Conservation (phyloP, 2,888 invertebrate genomes). For the Mellilla xanthometata region DNA sequence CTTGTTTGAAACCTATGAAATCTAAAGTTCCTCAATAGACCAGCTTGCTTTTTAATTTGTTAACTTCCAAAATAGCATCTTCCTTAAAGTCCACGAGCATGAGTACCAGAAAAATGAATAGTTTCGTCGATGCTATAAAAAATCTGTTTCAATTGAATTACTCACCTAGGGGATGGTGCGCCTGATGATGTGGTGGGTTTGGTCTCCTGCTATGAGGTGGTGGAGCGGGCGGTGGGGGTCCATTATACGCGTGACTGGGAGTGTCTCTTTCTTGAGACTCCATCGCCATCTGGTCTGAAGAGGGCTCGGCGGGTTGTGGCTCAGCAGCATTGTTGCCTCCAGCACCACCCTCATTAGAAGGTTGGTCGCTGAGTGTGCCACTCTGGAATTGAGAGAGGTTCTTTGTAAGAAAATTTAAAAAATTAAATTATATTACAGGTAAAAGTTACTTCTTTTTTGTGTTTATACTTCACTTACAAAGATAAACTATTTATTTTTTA, state of each 20-base stretch:
- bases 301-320: slow-evolving; percentile 70
- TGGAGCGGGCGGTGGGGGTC: slow-evolving; percentile 81
- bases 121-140: too few relatives aligned
- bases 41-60: too few relatives aligned
- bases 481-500: too few relatives aligned
- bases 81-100: too few relatives aligned
- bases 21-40: too few relatives aligned
- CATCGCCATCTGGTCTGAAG: slow-evolving; percentile 87
- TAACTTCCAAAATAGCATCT: too few relatives aligned
- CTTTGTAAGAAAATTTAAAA: too few relatives aligned
- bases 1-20: too few relatives aligned
- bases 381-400: slow-evolving; percentile 55
- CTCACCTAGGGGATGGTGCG: slow-evolving; percentile 72
- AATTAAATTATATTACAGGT: too few relatives aligned
- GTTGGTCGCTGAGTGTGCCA: slow-evolving; percentile 66
- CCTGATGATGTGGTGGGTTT: slow-evolving; percentile 86
- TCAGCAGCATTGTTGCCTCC: slow-evolving; percentile 81
- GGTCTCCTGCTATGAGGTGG: slow-evolving; percentile 89
- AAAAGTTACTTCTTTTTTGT: too few relatives aligned
- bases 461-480: too few relatives aligned
- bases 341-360: slow-evolving; percentile 79
- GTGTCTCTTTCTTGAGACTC: slow-evolving; percentile 86
- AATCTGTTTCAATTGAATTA: neutral
- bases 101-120: too few relatives aligned
- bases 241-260: slow-evolving; percentile 76